Conservation (phyloP, 2,888 invertebrate genomes). For the Timema podura region DNA sequence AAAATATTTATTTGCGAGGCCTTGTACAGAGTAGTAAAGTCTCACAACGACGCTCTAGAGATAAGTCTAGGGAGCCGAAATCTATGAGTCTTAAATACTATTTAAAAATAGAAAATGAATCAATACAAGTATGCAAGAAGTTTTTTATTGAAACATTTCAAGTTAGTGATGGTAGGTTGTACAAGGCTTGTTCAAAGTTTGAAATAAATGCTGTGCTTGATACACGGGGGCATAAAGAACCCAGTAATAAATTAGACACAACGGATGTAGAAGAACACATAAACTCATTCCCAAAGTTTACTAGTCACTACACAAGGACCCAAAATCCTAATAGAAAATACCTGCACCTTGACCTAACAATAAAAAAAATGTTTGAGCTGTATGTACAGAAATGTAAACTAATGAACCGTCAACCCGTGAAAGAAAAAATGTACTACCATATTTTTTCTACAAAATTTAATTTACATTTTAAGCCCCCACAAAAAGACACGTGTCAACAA, state of each 20-base stretch:
- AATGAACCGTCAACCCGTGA: background rate
- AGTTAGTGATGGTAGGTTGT: background rate
- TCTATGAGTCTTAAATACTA: background rate
- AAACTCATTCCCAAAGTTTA: background rate
- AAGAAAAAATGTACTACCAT: constrained; percentile 6
- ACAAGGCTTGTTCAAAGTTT: background rate
- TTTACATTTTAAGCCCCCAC: background rate
- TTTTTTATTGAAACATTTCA: background rate
- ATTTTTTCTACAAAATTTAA: constrained; percentile 16
- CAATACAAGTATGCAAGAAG: background rate
- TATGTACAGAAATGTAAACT: background rate
- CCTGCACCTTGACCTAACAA: constrained; percentile 1
- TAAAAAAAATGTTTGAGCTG: constrained; percentile 1
- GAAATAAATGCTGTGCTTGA: background rate
- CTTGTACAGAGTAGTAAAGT: background rate
- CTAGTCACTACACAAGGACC: background rate
- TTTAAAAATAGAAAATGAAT: background rate
- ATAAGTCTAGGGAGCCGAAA: background rate
- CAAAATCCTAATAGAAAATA: background rate
- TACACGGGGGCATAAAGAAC: background rate
- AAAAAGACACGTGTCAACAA: constrained; percentile 8
- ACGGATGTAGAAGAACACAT: background rate
- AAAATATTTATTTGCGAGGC: too few relatives aligned
- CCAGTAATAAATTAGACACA: constrained; percentile 6
- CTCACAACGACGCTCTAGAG: background rate